Evolutionary conservation across 2,797 vertebrate species (phyloP), one percentile per base, ranked within the genome.

Genomic region (Phalloptychus januarius): DNA sequence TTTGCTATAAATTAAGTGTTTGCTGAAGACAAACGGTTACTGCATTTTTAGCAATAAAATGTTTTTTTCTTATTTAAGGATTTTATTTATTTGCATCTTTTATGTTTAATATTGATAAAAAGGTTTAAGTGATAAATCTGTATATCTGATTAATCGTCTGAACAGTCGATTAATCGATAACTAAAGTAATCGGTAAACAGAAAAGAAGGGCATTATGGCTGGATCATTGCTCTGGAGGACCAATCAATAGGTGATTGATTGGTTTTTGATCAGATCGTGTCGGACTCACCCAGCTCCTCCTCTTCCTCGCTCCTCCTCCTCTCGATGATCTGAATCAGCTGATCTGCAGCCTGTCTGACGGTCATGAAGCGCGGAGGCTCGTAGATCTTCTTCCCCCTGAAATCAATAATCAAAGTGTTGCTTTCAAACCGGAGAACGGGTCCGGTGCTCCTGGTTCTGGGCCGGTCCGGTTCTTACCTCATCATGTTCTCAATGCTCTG

Each of bases 401-500:
- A 81, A 76, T 11, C 5, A 67, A 45, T 1, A 78, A 65, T 13
- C 7, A 65, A 7, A 16, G 3, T 23, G 15, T 61, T 23, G 33
- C 20, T 52, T 73, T 38, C 20, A 73, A 38, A 5, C 61, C 3
- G 1, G 48, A 50, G 48, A 50, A 3, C 7, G 2, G 48, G 18
- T 50, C 18, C 40, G 2, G n/a, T n/a, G n/a, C 7, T 42, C 8
- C 40, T 40, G 69, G 72, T 16, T 7, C 36, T 15, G 46, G 4
- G 7, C 40, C 40, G 40, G 40, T 20, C 15, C 31, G 70, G 45
- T 40, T 93, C 96, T 96, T 88, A 98, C 98, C 96, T 98, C 94
- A 99, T 97, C 79, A 99, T 95, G 91, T 99, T 99, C 94, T 99
- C 97, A 85, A 97, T 77, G 83, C 96, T 97, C 88, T 98, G 98